A percentile compares a stretch with the other conserved stretches of the same genome.
Conservation (phyloP, 1,140 invertebrate species). For the Pygmarrhopalites habei region DNA sequence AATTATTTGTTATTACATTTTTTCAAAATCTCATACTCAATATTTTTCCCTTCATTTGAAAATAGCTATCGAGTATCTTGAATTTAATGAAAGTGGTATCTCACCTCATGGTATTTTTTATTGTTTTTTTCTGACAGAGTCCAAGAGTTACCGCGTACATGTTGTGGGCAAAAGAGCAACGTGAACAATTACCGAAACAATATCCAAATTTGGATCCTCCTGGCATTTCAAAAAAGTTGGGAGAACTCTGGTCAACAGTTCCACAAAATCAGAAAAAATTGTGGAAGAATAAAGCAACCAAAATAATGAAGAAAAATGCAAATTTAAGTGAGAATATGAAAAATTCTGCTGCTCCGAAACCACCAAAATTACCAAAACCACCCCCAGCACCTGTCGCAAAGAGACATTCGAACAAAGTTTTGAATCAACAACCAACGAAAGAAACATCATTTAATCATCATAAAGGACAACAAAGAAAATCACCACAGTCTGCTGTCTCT, state of each 20-base stretch:
- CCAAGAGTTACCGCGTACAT: constrained; percentile 78
- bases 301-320: constrained; percentile 30
- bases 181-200: constrained; percentile 61
- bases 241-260: constrained; percentile 76
- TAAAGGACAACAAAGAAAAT: not conserved
- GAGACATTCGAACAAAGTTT: too few relatives aligned
- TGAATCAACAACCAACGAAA: not conserved
- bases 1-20: too few relatives aligned
- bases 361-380: not conserved
- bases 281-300: constrained; percentile 42
- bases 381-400: not conserved
- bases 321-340: constrained; percentile 28
- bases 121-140: constrained; percentile 50
- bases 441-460: not conserved
- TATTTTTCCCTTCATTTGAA: too few relatives aligned
- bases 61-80: too few relatives aligned
- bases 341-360: constrained; percentile 6
- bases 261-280: constrained; percentile 48
- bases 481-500: not conserved
- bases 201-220: constrained; percentile 74
- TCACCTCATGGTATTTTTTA: not conserved
- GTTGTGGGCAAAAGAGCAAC: constrained; percentile 76
- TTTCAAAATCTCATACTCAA: too few relatives aligned
- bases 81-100: too few relatives aligned
- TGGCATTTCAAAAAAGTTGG: constrained; percentile 66